Evolutionary conservation across 2,888 invertebrate genomes (phyloP).

Genomic region (Zonitis immaculata): DNA sequence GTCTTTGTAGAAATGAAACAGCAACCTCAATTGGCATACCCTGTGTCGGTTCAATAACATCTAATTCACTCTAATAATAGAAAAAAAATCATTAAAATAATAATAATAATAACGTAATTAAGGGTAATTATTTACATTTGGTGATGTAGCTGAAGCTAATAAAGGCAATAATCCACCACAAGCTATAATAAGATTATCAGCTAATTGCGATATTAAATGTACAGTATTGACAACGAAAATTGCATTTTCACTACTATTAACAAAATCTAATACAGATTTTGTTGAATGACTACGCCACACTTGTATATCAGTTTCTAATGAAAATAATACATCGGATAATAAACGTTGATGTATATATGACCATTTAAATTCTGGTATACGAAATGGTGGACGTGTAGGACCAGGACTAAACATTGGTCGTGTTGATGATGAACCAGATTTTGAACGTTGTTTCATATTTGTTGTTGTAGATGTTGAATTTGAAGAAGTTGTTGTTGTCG

Average conservation of each 20-base stretch:
- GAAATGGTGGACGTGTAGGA: conserved; percentile 89
- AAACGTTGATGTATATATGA: conserved; percentile 97
- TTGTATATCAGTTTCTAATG: conserved; percentile 96
- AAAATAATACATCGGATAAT: conserved; percentile 92
- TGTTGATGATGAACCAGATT: conserved; percentile 59
- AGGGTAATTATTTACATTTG: conserved; percentile 70
- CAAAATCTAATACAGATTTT: conserved; percentile 95
- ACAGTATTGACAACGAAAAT: conserved; percentile 99
- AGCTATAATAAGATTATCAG: conserved; percentile 98
- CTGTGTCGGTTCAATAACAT: conserved; percentile 97
- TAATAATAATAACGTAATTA: not conserved
- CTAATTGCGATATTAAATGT: conserved; percentile 96
- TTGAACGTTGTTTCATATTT: conserved; percentile 52
- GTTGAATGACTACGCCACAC: conserved; percentile 88
- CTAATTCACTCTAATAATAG: conserved; percentile 80
- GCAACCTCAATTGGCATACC: conserved; percentile 98
- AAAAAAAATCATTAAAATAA: not conserved
- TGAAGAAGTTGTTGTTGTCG: not conserved
- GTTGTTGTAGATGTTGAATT: conserved; percentile 40
- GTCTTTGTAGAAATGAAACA: conserved; percentile 94
- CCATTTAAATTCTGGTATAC: conserved; percentile 99
- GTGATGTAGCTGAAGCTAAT: conserved; percentile 96
- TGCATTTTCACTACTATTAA: conserved; percentile 96
- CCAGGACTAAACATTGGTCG: conserved; percentile 93
- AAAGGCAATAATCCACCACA: conserved; percentile 95